A percentile compares a stretch with the other conserved stretches of the same genome.
Evolutionary conservation across 2,797 vertebrate genomes (phyloP).

Genomic region (Cetoscarus ocellatus): DNA sequence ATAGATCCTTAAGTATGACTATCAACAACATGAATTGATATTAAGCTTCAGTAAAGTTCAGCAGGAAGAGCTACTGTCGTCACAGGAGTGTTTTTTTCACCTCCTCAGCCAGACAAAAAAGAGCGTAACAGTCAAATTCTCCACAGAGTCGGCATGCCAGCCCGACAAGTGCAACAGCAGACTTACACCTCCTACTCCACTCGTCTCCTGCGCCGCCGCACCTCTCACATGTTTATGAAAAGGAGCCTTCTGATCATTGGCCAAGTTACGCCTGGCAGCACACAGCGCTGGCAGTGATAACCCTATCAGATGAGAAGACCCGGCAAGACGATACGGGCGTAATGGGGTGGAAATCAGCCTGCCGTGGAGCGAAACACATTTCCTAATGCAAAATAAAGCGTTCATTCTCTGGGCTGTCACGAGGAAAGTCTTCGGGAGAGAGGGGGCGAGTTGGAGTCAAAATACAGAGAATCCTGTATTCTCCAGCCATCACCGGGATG

Average conservation of each 20-base stretch:
- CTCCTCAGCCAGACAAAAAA: constrained; percentile 31
- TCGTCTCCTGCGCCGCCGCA: constrained; percentile 43
- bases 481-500: constrained; percentile 41
- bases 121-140: constrained; percentile 18
- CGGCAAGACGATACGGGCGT: constrained; percentile 67
- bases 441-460: constrained; percentile 54
- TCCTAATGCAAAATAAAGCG: constrained; percentile 72
- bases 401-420: constrained; percentile 70
- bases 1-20: not conserved
- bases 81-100: constrained; percentile 12
- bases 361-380: constrained; percentile 65
- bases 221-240: constrained; percentile 59
- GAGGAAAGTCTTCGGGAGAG: constrained; percentile 57
- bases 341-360: constrained; percentile 70
- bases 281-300: constrained; percentile 56
- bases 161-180: constrained; percentile 42
- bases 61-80: constrained; percentile 2
- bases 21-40: not conserved
- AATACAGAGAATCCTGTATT: constrained; percentile 74
- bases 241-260: constrained; percentile 53
- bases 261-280: constrained; percentile 57
- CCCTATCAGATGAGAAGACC: constrained; percentile 68
- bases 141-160: constrained; percentile 22
- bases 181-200: constrained; percentile 45
- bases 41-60: constrained; percentile 7